Evolutionary conservation across 2,888 invertebrate species (phyloP).

Genomic region (Acleris literana): DNA sequence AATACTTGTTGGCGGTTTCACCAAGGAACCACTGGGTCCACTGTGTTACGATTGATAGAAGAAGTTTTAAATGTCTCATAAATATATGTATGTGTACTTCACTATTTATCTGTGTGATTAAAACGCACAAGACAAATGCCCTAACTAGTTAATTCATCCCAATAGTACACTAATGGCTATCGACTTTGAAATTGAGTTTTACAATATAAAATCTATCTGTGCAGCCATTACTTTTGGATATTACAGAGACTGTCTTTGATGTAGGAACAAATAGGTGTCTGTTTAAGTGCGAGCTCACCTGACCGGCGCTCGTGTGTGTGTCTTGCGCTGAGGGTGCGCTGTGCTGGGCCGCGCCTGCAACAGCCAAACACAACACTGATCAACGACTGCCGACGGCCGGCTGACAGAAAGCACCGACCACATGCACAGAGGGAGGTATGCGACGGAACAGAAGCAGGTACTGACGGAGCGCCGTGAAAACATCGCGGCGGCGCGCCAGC

Average conservation of each 20-base stretch:
- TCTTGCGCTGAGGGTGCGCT: conserved; percentile 3
- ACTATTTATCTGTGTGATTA: no score
- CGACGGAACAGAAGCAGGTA: conserved; percentile 35
- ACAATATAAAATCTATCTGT: no score
- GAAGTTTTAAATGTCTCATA: no score
- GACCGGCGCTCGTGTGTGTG: not conserved
- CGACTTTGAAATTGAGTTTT: no score
- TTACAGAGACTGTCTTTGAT: no score
- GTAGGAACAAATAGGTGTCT: not conserved
- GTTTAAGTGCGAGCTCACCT: conserved; percentile 11
- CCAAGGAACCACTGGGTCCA: no score
- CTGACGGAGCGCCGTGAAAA: conserved; percentile 62
- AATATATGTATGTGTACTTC: no score
- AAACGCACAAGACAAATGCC: no score
- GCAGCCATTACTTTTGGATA: no score
- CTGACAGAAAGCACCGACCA: not conserved
- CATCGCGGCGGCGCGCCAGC: conserved; percentile 54
- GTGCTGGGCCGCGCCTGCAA: conserved; percentile 15
- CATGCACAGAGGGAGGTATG: not conserved
- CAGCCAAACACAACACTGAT: not conserved
- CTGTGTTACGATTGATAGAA: not conserved
- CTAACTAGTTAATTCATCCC: no score
- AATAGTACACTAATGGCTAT: no score
- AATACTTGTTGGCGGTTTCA: no score
- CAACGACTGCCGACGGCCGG: not conserved